These are phyloP conservation scores for Acrocyrtus sp. DNA, from an alignment of 2,888 invertebrate genomes.

Conservation along the genomic window DNA sequence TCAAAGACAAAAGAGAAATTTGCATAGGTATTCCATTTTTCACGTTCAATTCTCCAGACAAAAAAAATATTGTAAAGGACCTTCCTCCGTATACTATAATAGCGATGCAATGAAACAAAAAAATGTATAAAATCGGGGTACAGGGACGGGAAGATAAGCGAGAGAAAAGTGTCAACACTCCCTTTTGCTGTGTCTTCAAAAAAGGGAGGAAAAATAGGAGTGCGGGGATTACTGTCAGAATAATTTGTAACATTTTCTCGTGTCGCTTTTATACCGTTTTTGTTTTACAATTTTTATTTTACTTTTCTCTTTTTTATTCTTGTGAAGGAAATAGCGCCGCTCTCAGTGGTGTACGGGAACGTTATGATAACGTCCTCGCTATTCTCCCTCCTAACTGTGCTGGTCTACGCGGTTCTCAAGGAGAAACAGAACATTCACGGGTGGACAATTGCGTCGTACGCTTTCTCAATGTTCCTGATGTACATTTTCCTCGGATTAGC, in stretches of 20 bases:
- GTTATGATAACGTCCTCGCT: conserved; percentile 49
- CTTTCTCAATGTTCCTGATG: conserved; percentile 51
- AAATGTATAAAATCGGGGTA: too few relatives aligned
- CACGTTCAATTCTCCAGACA: conserved; percentile 5
- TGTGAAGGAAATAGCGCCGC: conserved; percentile 42
- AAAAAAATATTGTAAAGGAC: neutral
- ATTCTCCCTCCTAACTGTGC: conserved; percentile 44
- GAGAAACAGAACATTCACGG: conserved; percentile 54
- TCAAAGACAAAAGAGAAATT: conserved; percentile 1
- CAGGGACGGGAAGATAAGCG: neutral
- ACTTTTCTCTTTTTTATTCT: neutral
- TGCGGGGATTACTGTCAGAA: conserved; percentile 23
- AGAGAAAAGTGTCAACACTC: conserved; percentile 8
- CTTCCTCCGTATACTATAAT: neutral
- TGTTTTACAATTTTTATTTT: neutral
- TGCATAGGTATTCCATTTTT: conserved; percentile 12
- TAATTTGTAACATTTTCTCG: conserved; percentile 27
- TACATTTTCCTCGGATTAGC: conserved; percentile 51
- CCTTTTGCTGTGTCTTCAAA: neutral
- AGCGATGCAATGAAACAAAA: conserved; percentile 1
- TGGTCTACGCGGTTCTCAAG: conserved; percentile 41
- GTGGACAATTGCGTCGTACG: conserved; percentile 45
- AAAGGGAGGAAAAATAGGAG: neutral
- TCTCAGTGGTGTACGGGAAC: conserved; percentile 50
- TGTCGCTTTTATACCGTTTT: neutral